phyloP scores from a whole-genome alignment of 2,888 invertebrate species.

The Mythimna pallens region DNA sequence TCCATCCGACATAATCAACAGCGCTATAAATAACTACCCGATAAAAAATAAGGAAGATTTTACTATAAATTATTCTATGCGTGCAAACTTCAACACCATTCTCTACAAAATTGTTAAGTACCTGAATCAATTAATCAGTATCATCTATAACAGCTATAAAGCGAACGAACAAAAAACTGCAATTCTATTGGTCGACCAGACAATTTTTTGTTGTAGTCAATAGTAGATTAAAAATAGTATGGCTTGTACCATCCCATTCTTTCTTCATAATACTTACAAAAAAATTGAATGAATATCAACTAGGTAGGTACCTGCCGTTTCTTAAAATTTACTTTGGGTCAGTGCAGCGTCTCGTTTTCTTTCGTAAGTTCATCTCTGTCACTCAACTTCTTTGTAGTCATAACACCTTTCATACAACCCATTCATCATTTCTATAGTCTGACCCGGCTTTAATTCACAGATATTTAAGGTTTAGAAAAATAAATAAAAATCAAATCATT shows the following conservation, averaged over 20 bases:
- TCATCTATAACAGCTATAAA: neutral
- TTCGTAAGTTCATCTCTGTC: neutral
- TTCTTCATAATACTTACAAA: neutral
- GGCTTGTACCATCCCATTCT: neutral
- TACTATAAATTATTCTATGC: constrained; percentile 1
- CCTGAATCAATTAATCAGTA: constrained; percentile 8
- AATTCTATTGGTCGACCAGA: neutral
- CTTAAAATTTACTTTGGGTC: neutral
- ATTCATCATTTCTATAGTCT: neutral
- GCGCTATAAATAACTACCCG: neutral
- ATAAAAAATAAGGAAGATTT: constrained; percentile 10
- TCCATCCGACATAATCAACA: too few relatives aligned
- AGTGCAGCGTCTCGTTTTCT: neutral
- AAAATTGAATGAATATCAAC: neutral
- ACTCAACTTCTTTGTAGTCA: neutral
- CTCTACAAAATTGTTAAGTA: neutral
- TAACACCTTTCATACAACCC: neutral
- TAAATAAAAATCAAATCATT: neutral
- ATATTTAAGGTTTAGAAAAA: too few relatives aligned
- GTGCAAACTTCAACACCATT: constrained; percentile 5
- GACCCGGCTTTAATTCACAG: neutral
- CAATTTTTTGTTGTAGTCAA: neutral
- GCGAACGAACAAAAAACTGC: constrained; percentile 3
- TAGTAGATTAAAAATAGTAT: neutral
- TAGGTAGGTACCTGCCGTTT: neutral